Conservation (phyloP, 2,113 vertebrate species). For the Caloenas nicobarica region DNA sequence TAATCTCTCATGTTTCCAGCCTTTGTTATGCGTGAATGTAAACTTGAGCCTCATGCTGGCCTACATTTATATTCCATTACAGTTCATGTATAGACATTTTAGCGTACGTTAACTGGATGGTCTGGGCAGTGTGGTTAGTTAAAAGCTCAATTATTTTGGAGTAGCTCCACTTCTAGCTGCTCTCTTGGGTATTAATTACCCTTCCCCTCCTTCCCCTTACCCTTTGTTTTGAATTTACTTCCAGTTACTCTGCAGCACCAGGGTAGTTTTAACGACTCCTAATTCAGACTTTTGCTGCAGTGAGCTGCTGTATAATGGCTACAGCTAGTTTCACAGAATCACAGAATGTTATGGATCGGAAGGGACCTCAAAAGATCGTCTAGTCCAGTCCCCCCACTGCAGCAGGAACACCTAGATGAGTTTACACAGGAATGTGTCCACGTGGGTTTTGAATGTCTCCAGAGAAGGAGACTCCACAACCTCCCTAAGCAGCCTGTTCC, state of each 20-base stretch:
- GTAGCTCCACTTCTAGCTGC: background rate
- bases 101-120: background rate
- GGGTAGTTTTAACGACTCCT: background rate
- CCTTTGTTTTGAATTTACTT: background rate
- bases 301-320: background rate
- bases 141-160: background rate
- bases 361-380: no score
- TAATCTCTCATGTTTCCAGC: background rate
- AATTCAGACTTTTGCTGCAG: background rate
- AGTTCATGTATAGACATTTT: background rate
- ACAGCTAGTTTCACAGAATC: background rate
- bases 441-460: no score
- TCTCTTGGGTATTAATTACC: background rate
- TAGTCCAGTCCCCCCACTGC: no score
- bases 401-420: no score
- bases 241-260: background rate
- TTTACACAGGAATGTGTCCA: no score
- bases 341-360: no score
- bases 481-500: no score
- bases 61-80: background rate
- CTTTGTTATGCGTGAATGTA: background rate
- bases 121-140: accelerated
- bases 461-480: no score
- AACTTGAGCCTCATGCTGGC: background rate
- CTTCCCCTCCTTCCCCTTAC: background rate